Conservation (phyloP, 2,888 invertebrate genomes). For the Mylabris sibirica region DNA sequence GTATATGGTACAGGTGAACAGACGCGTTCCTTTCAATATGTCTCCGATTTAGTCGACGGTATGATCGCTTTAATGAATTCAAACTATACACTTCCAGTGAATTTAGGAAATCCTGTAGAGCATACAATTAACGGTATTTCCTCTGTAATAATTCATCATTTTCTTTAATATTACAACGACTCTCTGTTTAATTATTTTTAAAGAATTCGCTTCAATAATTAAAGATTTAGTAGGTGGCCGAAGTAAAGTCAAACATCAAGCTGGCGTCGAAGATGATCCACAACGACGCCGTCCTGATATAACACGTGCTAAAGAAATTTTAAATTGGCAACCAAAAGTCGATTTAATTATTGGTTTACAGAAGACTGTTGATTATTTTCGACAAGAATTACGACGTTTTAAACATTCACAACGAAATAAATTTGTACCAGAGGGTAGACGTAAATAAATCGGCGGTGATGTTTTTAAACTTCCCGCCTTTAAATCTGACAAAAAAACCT, state of each 20-base stretch:
- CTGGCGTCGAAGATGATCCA: slow-evolving; percentile 96
- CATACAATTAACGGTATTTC: slow-evolving; percentile 86
- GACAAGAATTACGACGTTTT: slow-evolving; percentile 78
- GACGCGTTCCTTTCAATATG: slow-evolving; percentile 97
- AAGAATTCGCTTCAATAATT: slow-evolving; percentile 87
- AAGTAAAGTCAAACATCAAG: slow-evolving; percentile 82
- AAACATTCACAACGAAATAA: slow-evolving; percentile 66
- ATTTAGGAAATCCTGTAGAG: slow-evolving; percentile 98
- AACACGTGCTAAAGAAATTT: slow-evolving; percentile 79
- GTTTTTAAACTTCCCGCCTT: neutral
- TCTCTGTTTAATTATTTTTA: slow-evolving; percentile 30
- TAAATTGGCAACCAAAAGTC: slow-evolving; percentile 94
- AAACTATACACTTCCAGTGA: slow-evolving; percentile 91
- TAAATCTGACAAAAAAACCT: too few relatives aligned
- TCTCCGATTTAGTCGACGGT: slow-evolving; percentile 96
- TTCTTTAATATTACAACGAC: neutral
- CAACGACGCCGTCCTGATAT: slow-evolving; percentile 95
- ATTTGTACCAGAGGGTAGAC: slow-evolving; percentile 47
- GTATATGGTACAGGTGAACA: slow-evolving; percentile 88
- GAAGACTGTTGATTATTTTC: slow-evolving; percentile 93
- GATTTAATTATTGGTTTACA: slow-evolving; percentile 85
- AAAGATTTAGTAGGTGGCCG: slow-evolving; percentile 85
- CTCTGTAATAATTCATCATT: neutral
- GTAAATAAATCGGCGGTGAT: neutral
- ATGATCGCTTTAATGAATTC: slow-evolving; percentile 91